These are phyloP conservation scores for Dexiosoma caninum DNA, from an alignment of 2,888 invertebrate species.

Conservation along the genomic window DNA sequence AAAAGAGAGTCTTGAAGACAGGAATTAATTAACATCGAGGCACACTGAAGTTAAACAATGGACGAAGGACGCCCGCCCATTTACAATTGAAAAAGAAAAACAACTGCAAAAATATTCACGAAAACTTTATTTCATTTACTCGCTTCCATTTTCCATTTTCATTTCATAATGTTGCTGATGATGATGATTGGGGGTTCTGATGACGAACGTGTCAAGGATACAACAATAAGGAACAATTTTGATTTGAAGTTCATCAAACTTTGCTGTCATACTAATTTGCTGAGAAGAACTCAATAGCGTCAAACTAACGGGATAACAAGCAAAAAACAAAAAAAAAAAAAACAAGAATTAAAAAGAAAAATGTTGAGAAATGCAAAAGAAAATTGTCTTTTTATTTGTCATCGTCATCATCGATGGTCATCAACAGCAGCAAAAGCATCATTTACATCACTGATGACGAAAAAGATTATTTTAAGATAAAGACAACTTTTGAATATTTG, in stretches of 20 bases:
- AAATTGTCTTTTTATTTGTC: slow-evolving; percentile 42
- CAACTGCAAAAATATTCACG: slow-evolving; percentile 32
- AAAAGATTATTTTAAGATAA: slow-evolving; percentile 21
- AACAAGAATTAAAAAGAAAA: too few species aligned
- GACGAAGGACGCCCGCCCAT: slow-evolving; percentile 48
- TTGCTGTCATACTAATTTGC: slow-evolving; percentile 56
- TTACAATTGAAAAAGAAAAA: slow-evolving; percentile 2
- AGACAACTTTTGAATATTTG: not conserved
- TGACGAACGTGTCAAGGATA: slow-evolving; percentile 56
- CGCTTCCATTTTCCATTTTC: not conserved
- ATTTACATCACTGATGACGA: slow-evolving; percentile 20
- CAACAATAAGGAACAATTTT: slow-evolving; percentile 51
- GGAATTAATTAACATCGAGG: slow-evolving; percentile 76
- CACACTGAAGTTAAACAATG: slow-evolving; percentile 56
- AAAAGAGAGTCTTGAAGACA: slow-evolving; percentile 75
- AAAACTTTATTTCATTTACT: slow-evolving; percentile 28
- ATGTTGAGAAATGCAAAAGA: not conserved
- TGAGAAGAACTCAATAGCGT: not conserved
- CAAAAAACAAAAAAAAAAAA: too few species aligned
- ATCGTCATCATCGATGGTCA: not conserved
- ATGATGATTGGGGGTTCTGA: slow-evolving; percentile 10
- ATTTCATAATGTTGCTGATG: slow-evolving; percentile 38
- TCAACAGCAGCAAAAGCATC: not conserved
- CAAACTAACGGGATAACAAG: not conserved
- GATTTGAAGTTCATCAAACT: slow-evolving; percentile 60